Conservation (phyloP, 2,797 vertebrate species). For the Chrosomus eos region DNA sequence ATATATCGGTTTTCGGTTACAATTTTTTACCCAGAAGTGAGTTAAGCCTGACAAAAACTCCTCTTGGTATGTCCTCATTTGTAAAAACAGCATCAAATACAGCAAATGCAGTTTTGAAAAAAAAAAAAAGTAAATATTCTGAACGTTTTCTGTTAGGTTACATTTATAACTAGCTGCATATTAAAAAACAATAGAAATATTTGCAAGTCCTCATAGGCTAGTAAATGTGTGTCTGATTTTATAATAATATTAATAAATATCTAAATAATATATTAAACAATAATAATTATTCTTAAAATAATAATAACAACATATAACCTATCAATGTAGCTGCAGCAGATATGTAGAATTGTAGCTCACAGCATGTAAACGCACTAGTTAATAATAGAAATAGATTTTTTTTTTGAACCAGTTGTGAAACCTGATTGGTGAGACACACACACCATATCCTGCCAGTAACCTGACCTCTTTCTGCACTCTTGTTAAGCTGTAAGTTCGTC, state of each 20-base stretch:
- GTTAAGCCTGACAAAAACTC: neutral
- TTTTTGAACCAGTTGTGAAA: neutral
- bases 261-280: neutral
- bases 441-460: slow-evolving; percentile 3
- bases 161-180: neutral
- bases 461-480: neutral
- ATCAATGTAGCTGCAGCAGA: neutral
- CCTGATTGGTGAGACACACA: neutral
- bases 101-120: too few species aligned
- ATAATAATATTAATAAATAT: neutral
- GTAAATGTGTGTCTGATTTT: neutral
- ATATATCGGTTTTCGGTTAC: too few species aligned
- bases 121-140: neutral
- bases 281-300: neutral
- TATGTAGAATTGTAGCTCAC: neutral
- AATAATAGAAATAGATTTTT: neutral
- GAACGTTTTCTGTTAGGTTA: neutral
- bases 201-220: neutral
- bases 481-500: neutral
- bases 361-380: neutral
- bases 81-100: neutral
- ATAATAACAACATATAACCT: neutral
- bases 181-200: neutral
- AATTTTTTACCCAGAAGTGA: neutral
- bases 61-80: neutral